Conservation (phyloP, 1,140 invertebrate species). For the Agraylea sexmaculata region DNA sequence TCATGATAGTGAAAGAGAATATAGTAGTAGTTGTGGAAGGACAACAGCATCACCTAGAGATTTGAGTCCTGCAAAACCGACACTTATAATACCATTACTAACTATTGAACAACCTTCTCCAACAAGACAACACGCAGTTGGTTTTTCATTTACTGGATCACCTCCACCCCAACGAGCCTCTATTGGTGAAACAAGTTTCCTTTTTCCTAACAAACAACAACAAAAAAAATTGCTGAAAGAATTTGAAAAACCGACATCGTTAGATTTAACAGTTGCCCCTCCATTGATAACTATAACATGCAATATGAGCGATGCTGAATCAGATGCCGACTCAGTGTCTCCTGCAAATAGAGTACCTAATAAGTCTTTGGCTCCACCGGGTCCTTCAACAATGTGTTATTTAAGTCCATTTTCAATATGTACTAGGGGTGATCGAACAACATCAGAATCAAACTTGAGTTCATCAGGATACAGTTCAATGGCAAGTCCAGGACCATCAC, state of each 20-base stretch:
- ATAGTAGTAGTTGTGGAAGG: constrained; percentile 30
- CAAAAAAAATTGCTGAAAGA: constrained; percentile 36
- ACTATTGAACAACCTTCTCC: constrained; percentile 51
- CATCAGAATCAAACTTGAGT: constrained; percentile 67
- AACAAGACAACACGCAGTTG: constrained; percentile 29
- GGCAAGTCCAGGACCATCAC: constrained; percentile 63
- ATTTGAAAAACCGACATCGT: constrained; percentile 46
- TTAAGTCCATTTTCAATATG: constrained; percentile 64
- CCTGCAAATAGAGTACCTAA: constrained; percentile 34
- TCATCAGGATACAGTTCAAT: constrained; percentile 74
- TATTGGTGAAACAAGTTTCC: constrained; percentile 29
- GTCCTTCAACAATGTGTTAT: constrained; percentile 50
- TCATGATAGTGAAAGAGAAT: constrained; percentile 35
- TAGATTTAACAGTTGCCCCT: constrained; percentile 52
- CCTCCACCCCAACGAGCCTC: constrained; percentile 47
- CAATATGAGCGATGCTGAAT: constrained; percentile 60
- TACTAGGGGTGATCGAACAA: constrained; percentile 51
- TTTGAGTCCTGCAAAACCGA: constrained; percentile 26
- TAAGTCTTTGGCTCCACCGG: constrained; percentile 29
- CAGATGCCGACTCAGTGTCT: constrained; percentile 52
- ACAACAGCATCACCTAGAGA: constrained; percentile 22
- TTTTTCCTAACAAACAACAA: constrained; percentile 29
- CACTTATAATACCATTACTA: constrained; percentile 47
- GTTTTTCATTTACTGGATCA: constrained; percentile 39
- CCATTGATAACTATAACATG: constrained; percentile 63